These are phyloP conservation scores for Maniola hyperantus DNA, from an alignment of 2,888 invertebrate genomes.

Conservation along the genomic window DNA sequence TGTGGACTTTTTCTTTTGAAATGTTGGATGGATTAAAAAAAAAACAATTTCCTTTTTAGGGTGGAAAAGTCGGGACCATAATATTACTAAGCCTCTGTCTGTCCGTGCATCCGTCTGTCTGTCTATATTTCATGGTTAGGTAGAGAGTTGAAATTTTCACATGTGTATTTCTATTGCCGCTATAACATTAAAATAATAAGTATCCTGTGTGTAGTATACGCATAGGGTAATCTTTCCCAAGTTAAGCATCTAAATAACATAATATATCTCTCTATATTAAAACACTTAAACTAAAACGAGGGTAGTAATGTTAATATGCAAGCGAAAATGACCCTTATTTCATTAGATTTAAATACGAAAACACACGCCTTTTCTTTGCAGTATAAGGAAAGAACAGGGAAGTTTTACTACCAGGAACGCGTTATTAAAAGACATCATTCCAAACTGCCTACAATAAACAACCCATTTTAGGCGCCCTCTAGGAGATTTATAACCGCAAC, in stretches of 20 bases:
- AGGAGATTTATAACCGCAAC: slow-evolving; percentile 38
- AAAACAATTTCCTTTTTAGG: too few species aligned
- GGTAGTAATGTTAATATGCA: slow-evolving; percentile 29
- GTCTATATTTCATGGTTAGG: too few species aligned
- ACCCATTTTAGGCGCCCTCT: slow-evolving; percentile 55
- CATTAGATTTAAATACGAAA: slow-evolving; percentile 26
- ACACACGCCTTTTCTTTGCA: slow-evolving; percentile 36
- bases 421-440: slow-evolving; percentile 51
- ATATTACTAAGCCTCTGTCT: too few species aligned
- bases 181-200: not conserved
- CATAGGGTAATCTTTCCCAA: not conserved
- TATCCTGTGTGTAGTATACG: not conserved
- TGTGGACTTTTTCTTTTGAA: too few species aligned
- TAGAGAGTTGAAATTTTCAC: too few species aligned
- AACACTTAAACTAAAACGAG: slow-evolving; percentile 37
- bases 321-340: slow-evolving; percentile 33
- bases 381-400: slow-evolving; percentile 37
- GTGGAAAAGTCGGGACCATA: too few species aligned
- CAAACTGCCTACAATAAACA: slow-evolving; percentile 63
- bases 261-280: slow-evolving; percentile 36
- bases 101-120: too few species aligned
- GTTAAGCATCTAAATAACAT: slow-evolving; percentile 15
- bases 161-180: too few species aligned
- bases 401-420: slow-evolving; percentile 54
- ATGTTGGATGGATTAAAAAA: too few species aligned